phyloP scores from a whole-genome alignment of 2,797 vertebrate species.

The Novumbra hubbsi region DNA sequence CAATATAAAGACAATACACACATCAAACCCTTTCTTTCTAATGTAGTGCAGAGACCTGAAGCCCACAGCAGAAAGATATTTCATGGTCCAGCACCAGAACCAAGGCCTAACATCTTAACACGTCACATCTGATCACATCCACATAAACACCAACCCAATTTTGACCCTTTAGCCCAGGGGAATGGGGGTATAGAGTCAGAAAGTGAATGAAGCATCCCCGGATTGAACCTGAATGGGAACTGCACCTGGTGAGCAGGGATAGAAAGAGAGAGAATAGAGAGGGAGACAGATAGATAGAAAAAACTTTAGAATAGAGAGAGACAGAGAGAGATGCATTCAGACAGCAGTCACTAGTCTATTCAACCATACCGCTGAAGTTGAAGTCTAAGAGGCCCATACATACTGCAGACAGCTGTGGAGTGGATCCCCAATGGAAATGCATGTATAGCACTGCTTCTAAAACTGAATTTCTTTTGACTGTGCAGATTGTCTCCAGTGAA shows the following conservation, averaged over 20 bases:
- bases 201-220: constrained; percentile 23
- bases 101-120: constrained; percentile 57
- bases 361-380: not conserved
- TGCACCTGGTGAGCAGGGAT: constrained; percentile 31
- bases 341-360: not conserved
- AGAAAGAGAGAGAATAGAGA: constrained; percentile 27
- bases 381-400: not conserved
- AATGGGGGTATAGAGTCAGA: not conserved
- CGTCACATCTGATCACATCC: constrained; percentile 56
- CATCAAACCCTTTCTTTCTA: constrained; percentile 17
- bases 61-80: constrained; percentile 34
- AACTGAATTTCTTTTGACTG: constrained; percentile 38
- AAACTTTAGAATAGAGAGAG: not conserved
- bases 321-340: not conserved
- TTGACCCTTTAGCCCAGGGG: constrained; percentile 7
- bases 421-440: not conserved
- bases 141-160: constrained; percentile 2
- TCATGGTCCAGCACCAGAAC: constrained; percentile 44
- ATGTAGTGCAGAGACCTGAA: constrained; percentile 30
- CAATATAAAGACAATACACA: not conserved
- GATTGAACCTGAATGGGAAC: constrained; percentile 24
- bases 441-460: not conserved
- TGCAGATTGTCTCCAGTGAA: constrained; percentile 36
- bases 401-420: constrained; percentile 11
- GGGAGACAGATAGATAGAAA: not conserved